Evolutionary conservation across 2,888 invertebrate genomes (phyloP), one percentile per base, ranked within the genome.

Genomic region (Rhogogaster chlorosoma): DNA sequence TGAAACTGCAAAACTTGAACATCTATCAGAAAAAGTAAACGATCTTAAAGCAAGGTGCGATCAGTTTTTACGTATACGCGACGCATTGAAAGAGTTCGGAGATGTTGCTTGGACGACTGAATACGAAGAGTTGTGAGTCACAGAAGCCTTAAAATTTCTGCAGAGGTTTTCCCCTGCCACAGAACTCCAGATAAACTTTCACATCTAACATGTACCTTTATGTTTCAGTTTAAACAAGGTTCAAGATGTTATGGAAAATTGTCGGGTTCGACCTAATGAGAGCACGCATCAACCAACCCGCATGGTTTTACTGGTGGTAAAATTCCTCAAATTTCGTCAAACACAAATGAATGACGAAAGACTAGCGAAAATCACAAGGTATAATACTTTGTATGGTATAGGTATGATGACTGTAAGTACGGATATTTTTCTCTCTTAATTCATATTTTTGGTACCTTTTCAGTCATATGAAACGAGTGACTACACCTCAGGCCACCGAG

Each of bases 111-210:
- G 83, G 84, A 64, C 86, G 7, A 85, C 73, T 6, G 32, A 86
- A 42, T 87, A 89, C 67, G 86, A 86, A 12, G 22, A 85, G 32
- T n/a, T 87, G 91, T 91, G 86, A 89, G 88, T 89, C 70, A 67
- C 87, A 64, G 70, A 86, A 29, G 36, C 22, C 42, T 67, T 29
- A 4, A 18, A 67, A 32, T 32, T 32, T 67, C 12, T 15, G 18
- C 18, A 67, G 29, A 32, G 15, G 6, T 32, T 18, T 67, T 32
- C 32, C 15, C 26, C 10, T 10, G 61, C 26, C 22, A 22, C 26
- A 5, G 12, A 18, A 10, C 2, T 15, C 5, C 4, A 9, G 29
- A 53, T 53, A 7, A 80, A 80, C 61, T 38, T 26, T 22, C 7
- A 22, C 22, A 15, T 12, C 1, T 61, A 61, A 67, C 15, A 3